Conservation (phyloP, 1,140 invertebrate species). For the Mamestra configurata region DNA sequence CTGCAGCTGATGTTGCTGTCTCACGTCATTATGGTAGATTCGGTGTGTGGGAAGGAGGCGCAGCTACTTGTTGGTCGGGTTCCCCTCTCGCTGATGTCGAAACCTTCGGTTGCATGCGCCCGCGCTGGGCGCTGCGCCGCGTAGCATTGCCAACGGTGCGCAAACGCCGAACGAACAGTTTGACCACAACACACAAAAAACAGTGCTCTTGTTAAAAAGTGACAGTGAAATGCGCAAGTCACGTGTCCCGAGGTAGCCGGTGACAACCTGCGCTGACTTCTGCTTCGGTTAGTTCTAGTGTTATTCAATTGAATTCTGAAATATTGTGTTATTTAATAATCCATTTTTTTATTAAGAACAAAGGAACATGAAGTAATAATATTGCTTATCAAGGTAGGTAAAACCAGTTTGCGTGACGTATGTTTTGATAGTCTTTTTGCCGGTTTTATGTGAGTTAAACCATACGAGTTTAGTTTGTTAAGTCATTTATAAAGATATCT, state of each 20-base stretch:
- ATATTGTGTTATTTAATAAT: background rate
- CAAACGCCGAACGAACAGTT: constrained; percentile 64
- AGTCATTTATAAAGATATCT: constrained; percentile 17
- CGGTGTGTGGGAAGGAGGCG: constrained; percentile 65
- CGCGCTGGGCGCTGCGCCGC: constrained; percentile 57
- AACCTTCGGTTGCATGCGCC: constrained; percentile 80
- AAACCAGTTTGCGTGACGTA: constrained; percentile 43
- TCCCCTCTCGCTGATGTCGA: constrained; percentile 74
- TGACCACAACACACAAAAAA: constrained; percentile 67
- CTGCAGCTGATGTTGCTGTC: constrained; percentile 62
- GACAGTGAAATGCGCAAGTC: constrained; percentile 74
- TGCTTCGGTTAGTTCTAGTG: constrained; percentile 59
- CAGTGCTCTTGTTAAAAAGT: constrained; percentile 74
- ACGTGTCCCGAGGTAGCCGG: constrained; percentile 59
- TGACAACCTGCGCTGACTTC: constrained; percentile 52
- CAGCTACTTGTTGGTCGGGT: constrained; percentile 58
- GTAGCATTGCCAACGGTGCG: constrained; percentile 54
- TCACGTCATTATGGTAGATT: constrained; percentile 50
- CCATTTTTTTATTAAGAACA: background rate
- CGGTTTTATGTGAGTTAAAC: constrained; percentile 5
- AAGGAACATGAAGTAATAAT: constrained; percentile 24
- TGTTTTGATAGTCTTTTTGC: constrained; percentile 9
- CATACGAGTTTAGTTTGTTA: constrained; percentile 8
- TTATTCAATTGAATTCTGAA: background rate
- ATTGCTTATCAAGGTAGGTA: background rate